A percentile compares a stretch with the other conserved stretches of the same genome.
Evolutionary conservation across 2,888 invertebrate species (phyloP).

Genomic region (Netelia fuscicornis): DNA sequence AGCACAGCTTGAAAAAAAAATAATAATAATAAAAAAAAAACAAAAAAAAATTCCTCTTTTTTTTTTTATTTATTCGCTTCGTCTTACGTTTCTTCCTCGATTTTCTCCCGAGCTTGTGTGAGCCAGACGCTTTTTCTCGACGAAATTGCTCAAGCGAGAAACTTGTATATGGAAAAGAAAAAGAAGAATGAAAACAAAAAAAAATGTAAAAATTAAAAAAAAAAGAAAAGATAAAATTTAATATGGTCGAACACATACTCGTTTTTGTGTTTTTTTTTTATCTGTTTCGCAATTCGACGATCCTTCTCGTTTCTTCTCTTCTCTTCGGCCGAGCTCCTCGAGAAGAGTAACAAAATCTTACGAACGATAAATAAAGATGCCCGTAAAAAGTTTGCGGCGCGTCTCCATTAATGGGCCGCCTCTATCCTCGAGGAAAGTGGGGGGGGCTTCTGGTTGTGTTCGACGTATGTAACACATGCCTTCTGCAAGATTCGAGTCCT

Average conservation of each 20-base stretch:
- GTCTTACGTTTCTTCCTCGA: slow-evolving; percentile 6
- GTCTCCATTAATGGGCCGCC: slow-evolving; percentile 45
- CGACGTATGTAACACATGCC: background rate
- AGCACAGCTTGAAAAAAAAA: background rate
- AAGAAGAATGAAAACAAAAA: slow-evolving; percentile 2
- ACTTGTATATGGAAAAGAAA: slow-evolving; percentile 45
- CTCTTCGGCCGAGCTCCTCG: no score
- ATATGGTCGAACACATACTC: background rate
- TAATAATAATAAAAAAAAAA: background rate
- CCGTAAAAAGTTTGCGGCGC: slow-evolving; percentile 43
- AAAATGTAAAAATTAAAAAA: background rate
- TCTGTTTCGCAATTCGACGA: background rate
- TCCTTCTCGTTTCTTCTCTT: no score
- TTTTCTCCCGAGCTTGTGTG: slow-evolving; percentile 13
- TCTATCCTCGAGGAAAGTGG: background rate
- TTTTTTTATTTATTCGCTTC: slow-evolving; percentile 27
- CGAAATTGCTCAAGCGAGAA: slow-evolving; percentile 53
- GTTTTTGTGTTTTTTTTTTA: background rate
- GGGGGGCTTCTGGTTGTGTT: background rate
- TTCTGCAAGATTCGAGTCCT: no score
- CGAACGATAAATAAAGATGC: slow-evolving; percentile 55
- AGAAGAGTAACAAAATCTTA: slow-evolving; percentile 1
- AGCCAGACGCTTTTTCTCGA: slow-evolving; percentile 16
- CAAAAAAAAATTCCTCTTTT: background rate
- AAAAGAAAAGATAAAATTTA: no score